A percentile compares a stretch with the other conserved stretches of the same genome.
phyloP scores from a whole-genome alignment of 2,888 invertebrate species.

The Sphaeridia pumilis region DNA sequence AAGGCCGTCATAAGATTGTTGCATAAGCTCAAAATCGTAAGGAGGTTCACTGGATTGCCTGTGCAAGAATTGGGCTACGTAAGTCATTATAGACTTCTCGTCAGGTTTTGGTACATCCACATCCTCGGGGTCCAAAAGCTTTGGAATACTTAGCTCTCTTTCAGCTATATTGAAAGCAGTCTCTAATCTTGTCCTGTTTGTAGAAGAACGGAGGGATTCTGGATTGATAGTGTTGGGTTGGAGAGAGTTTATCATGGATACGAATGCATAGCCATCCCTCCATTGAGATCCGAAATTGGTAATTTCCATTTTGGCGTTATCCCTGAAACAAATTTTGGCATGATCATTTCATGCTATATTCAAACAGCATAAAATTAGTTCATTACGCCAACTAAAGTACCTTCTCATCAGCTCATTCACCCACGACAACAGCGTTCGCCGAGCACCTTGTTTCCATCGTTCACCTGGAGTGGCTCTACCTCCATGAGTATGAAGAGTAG shows the following conservation, averaged over 20 bases:
- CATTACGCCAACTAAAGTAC: conserved; percentile 42
- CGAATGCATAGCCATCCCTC: conserved; percentile 91
- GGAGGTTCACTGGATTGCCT: conserved; percentile 44
- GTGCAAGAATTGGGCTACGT: conserved; percentile 93
- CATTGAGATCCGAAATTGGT: conserved; percentile 73
- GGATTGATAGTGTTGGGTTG: conserved; percentile 83
- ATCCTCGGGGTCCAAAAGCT: conserved; percentile 86
- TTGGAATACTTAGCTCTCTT: conserved; percentile 76
- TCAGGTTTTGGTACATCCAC: conserved; percentile 92
- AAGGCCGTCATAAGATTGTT: conserved; percentile 70
- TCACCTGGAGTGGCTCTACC: conserved; percentile 41
- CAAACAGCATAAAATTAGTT: neutral
- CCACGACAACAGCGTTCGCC: conserved; percentile 85
- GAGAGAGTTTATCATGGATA: conserved; percentile 88
- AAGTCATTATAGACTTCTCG: conserved; percentile 96
- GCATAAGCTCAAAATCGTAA: conserved; percentile 42
- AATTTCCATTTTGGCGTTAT: conserved; percentile 8
- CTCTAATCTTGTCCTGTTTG: conserved; percentile 72
- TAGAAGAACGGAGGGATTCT: conserved; percentile 62
- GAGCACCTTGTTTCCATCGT: conserved; percentile 77
- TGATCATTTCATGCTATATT: neutral
- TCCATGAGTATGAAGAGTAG: conserved; percentile 20
- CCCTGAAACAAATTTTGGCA: neutral
- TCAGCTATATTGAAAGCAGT: conserved; percentile 91
- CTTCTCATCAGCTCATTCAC: conserved; percentile 80